Base-by-base conservation (phyloP, 2,888 invertebrate species). In the Drosophila bunnanda region DNA sequence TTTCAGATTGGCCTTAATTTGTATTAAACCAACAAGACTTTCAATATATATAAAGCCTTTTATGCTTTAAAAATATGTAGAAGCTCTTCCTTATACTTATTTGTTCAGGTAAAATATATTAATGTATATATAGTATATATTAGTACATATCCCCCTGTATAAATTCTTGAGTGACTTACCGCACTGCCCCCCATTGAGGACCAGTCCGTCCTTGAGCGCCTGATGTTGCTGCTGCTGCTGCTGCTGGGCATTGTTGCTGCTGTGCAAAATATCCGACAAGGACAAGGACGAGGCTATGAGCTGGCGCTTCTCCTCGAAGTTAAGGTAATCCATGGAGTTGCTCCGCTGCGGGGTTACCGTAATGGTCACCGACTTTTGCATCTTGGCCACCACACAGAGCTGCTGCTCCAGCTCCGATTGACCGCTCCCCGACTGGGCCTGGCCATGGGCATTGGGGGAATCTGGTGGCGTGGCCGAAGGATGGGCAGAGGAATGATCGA, bases 281-380 rank as follows among this genome's bases (percentile, higher is more conserved):
- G 97, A 97, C 91, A 97, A 92, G 57, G 97, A 97, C 77, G 97
- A 97, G 53, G 97, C 97, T 80, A 97, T 97, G 90, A 97, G 93
- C 93, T 97, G 96, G 88, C 97, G 94, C 92, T 97, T 97, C 94
- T 97, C 97, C 93, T 97, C 97, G 92, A 97, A 97, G 93, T 97
- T 97, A 66, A 97, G 94, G 93, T 96, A 96, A 94, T 97, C 97
- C 93, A 97, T 94, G 91, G 96, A 96, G 93, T 95, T 96, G 93
- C 96, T 96, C 89, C 96, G 93, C 87, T 95, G 95, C 0, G 95
- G 95, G 34, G 94, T 94, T 34, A 95, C 95, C 6, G 92, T 92
- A 32, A 95, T 95, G 58, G 95, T 95, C 67, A 95, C 95, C 20
- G 94, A 94, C 81, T 95, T 95, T 62, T 93, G 92, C 92, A 93